Evolutionary conservation across 2,888 invertebrate species (phyloP).

Genomic region (Drosophila differens): DNA sequence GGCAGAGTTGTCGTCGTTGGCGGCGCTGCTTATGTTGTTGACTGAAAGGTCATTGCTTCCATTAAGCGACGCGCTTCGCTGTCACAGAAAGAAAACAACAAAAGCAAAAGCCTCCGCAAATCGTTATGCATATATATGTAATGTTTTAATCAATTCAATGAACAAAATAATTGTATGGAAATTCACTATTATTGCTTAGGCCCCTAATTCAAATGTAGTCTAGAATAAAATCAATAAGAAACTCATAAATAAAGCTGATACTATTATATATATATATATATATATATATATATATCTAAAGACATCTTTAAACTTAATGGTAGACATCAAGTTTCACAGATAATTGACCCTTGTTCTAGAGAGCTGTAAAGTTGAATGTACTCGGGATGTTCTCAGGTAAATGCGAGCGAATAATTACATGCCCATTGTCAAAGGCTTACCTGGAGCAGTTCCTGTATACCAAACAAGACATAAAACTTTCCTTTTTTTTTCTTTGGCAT

Average conservation of each 20-base stretch:
- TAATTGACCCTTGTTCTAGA: neutral
- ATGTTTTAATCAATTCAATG: slow-evolving; percentile 35
- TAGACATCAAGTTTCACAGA: neutral
- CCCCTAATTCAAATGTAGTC: neutral
- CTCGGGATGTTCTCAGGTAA: slow-evolving; percentile 33
- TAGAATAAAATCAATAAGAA: slow-evolving; percentile 4
- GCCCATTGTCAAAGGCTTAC: slow-evolving; percentile 17
- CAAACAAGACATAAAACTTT: neutral
- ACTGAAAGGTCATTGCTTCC: slow-evolving; percentile 79
- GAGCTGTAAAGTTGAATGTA: slow-evolving; percentile 14
- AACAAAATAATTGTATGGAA: slow-evolving; percentile 9
- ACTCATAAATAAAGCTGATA: neutral
- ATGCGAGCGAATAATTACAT: slow-evolving; percentile 28
- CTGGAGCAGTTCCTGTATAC: slow-evolving; percentile 3
- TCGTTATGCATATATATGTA: slow-evolving; percentile 14
- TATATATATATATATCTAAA: neutral
- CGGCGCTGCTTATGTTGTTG: slow-evolving; percentile 59
- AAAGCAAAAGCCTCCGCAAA: slow-evolving; percentile 21
- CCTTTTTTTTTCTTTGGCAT: too few species aligned
- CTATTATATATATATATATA: neutral
- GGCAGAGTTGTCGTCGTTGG: slow-evolving; percentile 7
- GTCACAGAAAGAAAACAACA: slow-evolving; percentile 55
- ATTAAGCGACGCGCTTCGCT: slow-evolving; percentile 69
- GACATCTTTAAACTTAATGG: neutral
- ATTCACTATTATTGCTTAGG: slow-evolving; percentile 21